Percentiles rank a stretch among this genome's conserved stretches.
Evolutionary conservation across 2,113 vertebrate genomes (phyloP).

Genomic region (Otis tarda): DNA sequence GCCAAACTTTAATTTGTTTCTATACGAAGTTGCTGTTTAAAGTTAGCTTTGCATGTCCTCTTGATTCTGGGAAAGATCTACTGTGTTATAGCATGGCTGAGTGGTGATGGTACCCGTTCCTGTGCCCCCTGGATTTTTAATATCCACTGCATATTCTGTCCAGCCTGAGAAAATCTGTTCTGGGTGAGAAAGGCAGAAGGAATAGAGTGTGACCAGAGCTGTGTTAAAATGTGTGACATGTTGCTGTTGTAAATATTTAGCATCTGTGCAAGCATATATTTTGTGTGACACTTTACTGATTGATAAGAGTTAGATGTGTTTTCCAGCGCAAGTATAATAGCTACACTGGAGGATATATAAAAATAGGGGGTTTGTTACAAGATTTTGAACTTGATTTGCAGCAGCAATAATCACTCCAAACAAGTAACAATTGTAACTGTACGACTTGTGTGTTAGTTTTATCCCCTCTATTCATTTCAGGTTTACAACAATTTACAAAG

Average conservation of each 20-base stretch:
- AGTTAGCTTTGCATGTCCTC: neutral
- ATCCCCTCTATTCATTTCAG: conserved; percentile 31
- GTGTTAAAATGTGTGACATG: neutral
- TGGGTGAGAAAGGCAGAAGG: neutral
- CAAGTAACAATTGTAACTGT: conserved; percentile 3
- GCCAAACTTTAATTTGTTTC: neutral
- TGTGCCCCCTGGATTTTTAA: neutral
- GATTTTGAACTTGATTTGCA: neutral
- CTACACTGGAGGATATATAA: neutral
- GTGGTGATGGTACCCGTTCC: neutral
- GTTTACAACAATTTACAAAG: conserved; percentile 46
- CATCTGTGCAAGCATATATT: neutral
- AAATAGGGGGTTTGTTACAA: neutral
- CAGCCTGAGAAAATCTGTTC: neutral
- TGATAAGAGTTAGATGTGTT: neutral
- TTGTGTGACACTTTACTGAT: neutral
- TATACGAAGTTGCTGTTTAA: neutral
- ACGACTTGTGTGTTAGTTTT: conserved; percentile 43
- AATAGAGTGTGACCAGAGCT: neutral
- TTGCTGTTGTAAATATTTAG: neutral
- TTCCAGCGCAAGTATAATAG: neutral
- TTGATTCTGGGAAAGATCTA: neutral
- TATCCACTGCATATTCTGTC: neutral
- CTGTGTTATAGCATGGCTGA: neutral
- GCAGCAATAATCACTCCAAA: neutral